Evolutionary conservation across 2,888 invertebrate genomes (phyloP).

Genomic region (Thelaira solivaga): DNA sequence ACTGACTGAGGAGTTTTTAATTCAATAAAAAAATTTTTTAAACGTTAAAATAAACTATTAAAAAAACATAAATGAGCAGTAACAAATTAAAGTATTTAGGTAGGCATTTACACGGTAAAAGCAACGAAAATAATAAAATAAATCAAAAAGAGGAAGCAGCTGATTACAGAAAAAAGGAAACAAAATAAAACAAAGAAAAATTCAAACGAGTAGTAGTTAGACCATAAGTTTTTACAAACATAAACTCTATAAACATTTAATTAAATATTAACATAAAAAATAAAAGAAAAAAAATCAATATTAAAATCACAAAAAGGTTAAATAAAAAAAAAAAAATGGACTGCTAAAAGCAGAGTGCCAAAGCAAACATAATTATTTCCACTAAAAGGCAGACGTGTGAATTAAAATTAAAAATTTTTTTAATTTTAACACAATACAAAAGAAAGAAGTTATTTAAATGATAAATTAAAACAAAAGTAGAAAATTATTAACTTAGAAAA

Average conservation of each 20-base stretch:
- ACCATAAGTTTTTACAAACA: slow-evolving; percentile 56
- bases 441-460: neutral
- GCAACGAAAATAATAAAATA: slow-evolving; percentile 50
- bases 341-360: slow-evolving; percentile 61
- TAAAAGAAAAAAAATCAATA: neutral
- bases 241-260: slow-evolving; percentile 32
- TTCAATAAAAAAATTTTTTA: slow-evolving; percentile 37
- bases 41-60: slow-evolving; percentile 31
- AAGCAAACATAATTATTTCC: slow-evolving; percentile 10
- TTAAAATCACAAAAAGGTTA: neutral
- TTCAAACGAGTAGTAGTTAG: slow-evolving; percentile 49
- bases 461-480: slow-evolving; percentile 4
- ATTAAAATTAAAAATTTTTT: neutral
- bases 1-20: slow-evolving; percentile 59
- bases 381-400: neutral
- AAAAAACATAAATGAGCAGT: slow-evolving; percentile 15
- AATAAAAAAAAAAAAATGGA: slow-evolving; percentile 8
- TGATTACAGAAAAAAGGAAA: slow-evolving; percentile 28
- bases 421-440: neutral
- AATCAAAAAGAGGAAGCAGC: too few relatives aligned
- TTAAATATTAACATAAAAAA: too few relatives aligned
- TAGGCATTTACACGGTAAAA: slow-evolving; percentile 58
- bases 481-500: slow-evolving; percentile 13
- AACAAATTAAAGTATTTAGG: slow-evolving; percentile 44
- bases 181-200: slow-evolving; percentile 41